Conservation (phyloP, 1,140 invertebrate species). For the Brachionus angularis region DNA sequence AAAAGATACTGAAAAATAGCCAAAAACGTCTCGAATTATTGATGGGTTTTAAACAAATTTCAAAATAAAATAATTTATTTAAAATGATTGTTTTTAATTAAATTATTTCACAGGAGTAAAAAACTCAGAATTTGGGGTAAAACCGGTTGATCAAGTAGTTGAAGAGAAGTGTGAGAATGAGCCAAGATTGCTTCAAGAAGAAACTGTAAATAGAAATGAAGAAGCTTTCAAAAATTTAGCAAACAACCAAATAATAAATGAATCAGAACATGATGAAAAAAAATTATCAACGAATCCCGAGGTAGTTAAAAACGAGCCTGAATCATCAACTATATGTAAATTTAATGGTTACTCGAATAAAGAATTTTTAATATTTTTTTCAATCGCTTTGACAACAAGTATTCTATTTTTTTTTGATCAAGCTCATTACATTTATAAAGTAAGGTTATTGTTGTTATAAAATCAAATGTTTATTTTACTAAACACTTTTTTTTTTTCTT, state of each 20-base stretch:
- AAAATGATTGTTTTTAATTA: no score
- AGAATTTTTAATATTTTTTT: slow-evolving; percentile 5
- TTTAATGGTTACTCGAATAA: slow-evolving; percentile 24
- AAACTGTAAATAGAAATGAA: no score
- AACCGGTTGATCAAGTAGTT: no score
- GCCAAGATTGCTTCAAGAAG: no score
- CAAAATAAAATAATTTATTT: no score
- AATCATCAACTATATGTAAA: not conserved
- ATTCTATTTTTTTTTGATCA: not conserved
- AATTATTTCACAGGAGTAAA: no score
- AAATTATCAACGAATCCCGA: no score
- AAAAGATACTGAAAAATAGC: slow-evolving; percentile 38
- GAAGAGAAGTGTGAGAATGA: no score
- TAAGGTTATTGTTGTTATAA: not conserved
- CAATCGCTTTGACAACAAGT: not conserved
- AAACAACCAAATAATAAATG: no score
- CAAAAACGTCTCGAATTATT: slow-evolving; percentile 32
- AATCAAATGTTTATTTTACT: not conserved
- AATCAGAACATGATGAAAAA: not conserved
- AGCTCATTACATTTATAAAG: not conserved
- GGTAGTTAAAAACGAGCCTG: not conserved
- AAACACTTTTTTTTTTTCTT: not conserved
- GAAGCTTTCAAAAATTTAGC: no score
- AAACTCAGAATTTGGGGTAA: no score
- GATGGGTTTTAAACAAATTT: slow-evolving; percentile 20